Conservation (phyloP, 2,113 vertebrate genomes). For the Entelurus aequoreus region DNA sequence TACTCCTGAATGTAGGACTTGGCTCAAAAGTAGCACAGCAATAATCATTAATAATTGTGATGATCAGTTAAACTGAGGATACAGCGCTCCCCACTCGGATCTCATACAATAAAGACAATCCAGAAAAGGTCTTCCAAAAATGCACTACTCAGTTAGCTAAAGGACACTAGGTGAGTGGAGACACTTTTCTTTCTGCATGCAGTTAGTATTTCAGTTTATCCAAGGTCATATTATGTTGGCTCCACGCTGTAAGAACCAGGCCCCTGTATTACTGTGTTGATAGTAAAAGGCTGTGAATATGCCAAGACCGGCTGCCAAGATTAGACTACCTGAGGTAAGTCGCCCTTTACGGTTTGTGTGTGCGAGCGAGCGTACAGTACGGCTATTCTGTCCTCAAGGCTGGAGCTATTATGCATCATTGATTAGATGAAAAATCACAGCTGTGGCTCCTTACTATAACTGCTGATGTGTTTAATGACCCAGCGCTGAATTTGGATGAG, state of each 20-base stretch:
- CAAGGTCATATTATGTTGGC: slow-evolving; percentile 58
- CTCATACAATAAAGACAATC: neutral
- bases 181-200: slow-evolving; percentile 19
- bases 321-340: slow-evolving; percentile 61
- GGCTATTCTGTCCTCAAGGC: slow-evolving; percentile 43
- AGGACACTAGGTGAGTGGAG: neutral
- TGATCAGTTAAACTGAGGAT: too few species aligned
- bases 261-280: slow-evolving; percentile 52
- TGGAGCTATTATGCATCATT: slow-evolving; percentile 52
- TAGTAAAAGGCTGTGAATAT: slow-evolving; percentile 48
- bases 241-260: slow-evolving; percentile 41
- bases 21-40: too few species aligned
- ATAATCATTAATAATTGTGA: too few species aligned
- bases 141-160: too few species aligned
- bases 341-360: slow-evolving; percentile 55
- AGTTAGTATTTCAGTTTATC: slow-evolving; percentile 32
- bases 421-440: slow-evolving; percentile 58
- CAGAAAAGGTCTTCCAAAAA: neutral
- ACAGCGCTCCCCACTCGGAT: neutral
- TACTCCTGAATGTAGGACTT: too few species aligned
- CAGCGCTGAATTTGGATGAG: slow-evolving; percentile 44
- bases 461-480: slow-evolving; percentile 58
- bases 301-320: slow-evolving; percentile 58
- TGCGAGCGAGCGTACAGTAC: slow-evolving; percentile 17
- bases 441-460: slow-evolving; percentile 49